phyloP scores from a whole-genome alignment of 1,140 invertebrate species.

The Centruroides vittatus region DNA sequence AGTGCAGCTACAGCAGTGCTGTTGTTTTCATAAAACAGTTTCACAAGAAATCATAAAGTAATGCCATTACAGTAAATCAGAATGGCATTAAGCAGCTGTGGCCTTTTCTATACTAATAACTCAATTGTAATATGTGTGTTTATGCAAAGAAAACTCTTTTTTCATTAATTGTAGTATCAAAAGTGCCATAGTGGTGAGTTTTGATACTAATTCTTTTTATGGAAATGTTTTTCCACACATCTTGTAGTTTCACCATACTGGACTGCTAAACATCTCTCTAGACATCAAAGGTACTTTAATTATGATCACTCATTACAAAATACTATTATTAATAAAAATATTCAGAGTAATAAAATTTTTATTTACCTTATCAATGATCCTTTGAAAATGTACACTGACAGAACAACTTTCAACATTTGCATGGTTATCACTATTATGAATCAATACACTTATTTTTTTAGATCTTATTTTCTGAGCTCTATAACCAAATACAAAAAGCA shows the following conservation, averaged over 20 bases:
- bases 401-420: slow-evolving; percentile 62
- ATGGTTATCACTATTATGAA: slow-evolving; percentile 84
- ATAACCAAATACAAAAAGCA: slow-evolving; percentile 99
- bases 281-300: neutral
- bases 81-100: too few relatives aligned
- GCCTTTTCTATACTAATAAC: too few relatives aligned
- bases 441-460: slow-evolving; percentile 83
- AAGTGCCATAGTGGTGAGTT: too few relatives aligned
- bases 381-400: slow-evolving; percentile 81
- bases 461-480: slow-evolving; percentile 87
- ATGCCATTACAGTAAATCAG: too few relatives aligned
- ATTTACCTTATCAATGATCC: slow-evolving; percentile 56
- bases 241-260: neutral
- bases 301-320: neutral
- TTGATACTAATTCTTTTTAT: too few relatives aligned
- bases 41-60: too few relatives aligned
- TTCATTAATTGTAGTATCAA: too few relatives aligned
- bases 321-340: too few relatives aligned
- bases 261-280: neutral
- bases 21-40: too few relatives aligned
- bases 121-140: neutral
- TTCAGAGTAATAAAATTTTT: neutral
- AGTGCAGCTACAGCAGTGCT: too few relatives aligned
- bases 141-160: too few relatives aligned
- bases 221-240: neutral